Conservation (phyloP, 2,888 invertebrate species). For the Congeria kusceri region DNA sequence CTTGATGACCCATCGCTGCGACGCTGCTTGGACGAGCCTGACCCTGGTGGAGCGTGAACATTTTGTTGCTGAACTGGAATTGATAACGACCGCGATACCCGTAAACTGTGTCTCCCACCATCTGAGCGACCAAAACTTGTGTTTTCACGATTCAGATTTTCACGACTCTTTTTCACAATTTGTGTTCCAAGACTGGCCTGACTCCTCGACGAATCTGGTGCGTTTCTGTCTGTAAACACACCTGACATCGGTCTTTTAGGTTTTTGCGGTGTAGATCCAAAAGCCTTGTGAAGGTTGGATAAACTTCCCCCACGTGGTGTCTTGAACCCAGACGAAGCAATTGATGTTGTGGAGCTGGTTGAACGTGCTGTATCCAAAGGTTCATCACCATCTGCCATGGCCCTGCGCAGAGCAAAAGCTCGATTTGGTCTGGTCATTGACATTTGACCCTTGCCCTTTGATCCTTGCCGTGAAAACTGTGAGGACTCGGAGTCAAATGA, state of each 20-base stretch:
- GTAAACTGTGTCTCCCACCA: conserved; percentile 76
- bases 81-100: conserved; percentile 61
- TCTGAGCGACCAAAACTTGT: conserved; percentile 67
- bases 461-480: conserved; percentile 79
- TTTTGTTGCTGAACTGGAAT: conserved; percentile 54
- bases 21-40: conserved; percentile 44
- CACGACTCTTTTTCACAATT: conserved; percentile 77
- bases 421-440: conserved; percentile 88
- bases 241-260: conserved; percentile 62
- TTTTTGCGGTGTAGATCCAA: conserved; percentile 62
- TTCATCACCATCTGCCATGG: conserved; percentile 84
- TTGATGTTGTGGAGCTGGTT: conserved; percentile 43
- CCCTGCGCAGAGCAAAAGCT: conserved; percentile 89
- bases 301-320: conserved; percentile 56
- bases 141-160: conserved; percentile 49
- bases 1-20: conserved; percentile 59
- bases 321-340: conserved; percentile 53
- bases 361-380: conserved; percentile 57
- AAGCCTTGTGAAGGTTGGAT: conserved; percentile 54
- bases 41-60: conserved; percentile 41
- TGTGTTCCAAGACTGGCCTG: conserved; percentile 79
- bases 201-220: conserved; percentile 66
- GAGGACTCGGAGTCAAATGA: conserved; percentile 85
- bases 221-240: conserved; percentile 47
- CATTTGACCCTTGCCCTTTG: conserved; percentile 81